Evolutionary conservation across 2,113 vertebrate genomes (phyloP), one percentile per base, ranked within the genome.

Genomic region (Neotoma lepida): DNA sequence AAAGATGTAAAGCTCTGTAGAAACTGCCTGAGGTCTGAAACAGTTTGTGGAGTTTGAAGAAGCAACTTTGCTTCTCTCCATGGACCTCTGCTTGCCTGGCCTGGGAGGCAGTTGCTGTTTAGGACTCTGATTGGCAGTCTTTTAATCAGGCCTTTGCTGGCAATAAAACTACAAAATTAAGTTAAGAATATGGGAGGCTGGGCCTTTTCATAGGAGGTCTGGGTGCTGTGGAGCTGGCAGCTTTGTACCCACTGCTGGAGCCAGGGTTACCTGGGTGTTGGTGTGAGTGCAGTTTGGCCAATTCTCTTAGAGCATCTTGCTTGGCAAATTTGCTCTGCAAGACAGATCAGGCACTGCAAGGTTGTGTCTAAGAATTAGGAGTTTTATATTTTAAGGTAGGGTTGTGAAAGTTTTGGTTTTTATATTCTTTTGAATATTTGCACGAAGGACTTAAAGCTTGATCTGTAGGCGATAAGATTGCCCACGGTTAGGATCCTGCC

Each of bases 361-460:
- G 94, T 95, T 94, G 66, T 77, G 77, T 64, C 90, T 89, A 88
- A 88, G 89, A 74, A 30, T 94, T 88, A 61, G n/a, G 70, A 92
- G 61, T 54, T 89, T 96, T 33, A 0, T 70, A 0, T 61, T 77
- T 89, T 61, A 4, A 63, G 35, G 46, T 33, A 9, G 58, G 30
- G 35, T 39, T 2, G 0, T 3, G 61, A 51, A 39, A 41, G 28
- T 61, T 90, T 84, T 73, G 24, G 22, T 86, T 73, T 94, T 71
- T 86, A 58, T 4, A 3, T 58, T 9, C 22, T n/a, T 33, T 63
- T 58, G 9, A 68, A 76, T 15, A 2, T 41, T 84, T 84, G 2
- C 8, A 35, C 13, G 51, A 70, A 56, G 28, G 3, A 41, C 58
- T 77, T 63, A 77, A 84, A 70, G 22, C 10, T 51, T 80, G 14